A percentile compares a stretch with the other conserved stretches of the same genome.
Evolutionary conservation across 2,888 invertebrate species (phyloP).

Genomic region (Pseudococcus viburni): DNA sequence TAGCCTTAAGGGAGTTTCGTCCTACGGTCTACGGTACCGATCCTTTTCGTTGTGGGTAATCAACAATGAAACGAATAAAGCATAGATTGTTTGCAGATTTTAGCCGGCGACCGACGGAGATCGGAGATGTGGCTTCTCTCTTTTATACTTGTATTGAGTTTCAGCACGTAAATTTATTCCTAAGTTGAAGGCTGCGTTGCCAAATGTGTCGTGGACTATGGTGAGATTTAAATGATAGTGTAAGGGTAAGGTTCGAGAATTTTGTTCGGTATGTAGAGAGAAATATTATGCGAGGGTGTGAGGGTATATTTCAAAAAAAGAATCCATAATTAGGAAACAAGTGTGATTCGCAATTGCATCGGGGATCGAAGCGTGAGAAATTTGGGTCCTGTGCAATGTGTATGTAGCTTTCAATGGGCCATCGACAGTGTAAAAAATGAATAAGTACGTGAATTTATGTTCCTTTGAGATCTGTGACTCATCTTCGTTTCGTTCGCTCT

Average conservation of each 20-base stretch:
- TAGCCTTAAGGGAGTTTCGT: constrained; percentile 7
- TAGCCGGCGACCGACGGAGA: background rate
- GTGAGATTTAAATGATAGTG: background rate
- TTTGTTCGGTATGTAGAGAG: background rate
- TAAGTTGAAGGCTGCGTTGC: background rate
- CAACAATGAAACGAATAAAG: constrained; percentile 44
- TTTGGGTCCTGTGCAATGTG: background rate
- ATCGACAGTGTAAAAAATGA: background rate
- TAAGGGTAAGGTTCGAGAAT: constrained; percentile 22
- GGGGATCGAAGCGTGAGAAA: background rate
- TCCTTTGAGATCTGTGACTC: too few relatives aligned
- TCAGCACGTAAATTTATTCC: constrained; percentile 19
- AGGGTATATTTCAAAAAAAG: background rate
- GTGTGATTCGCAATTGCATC: background rate
- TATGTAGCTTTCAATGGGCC: background rate
- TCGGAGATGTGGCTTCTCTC: constrained; percentile 3
- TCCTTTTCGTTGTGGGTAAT: constrained; percentile 30
- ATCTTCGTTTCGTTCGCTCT: too few relatives aligned
- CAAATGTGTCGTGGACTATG: constrained; percentile 13
- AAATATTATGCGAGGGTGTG: background rate
- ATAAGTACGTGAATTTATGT: too few relatives aligned
- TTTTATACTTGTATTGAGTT: constrained; percentile 13
- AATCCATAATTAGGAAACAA: background rate
- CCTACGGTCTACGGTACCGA: background rate
- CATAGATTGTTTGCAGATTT: constrained; percentile 34